Conservation (phyloP, 2,797 vertebrate genomes). For the Petrocephalus sullivani region DNA sequence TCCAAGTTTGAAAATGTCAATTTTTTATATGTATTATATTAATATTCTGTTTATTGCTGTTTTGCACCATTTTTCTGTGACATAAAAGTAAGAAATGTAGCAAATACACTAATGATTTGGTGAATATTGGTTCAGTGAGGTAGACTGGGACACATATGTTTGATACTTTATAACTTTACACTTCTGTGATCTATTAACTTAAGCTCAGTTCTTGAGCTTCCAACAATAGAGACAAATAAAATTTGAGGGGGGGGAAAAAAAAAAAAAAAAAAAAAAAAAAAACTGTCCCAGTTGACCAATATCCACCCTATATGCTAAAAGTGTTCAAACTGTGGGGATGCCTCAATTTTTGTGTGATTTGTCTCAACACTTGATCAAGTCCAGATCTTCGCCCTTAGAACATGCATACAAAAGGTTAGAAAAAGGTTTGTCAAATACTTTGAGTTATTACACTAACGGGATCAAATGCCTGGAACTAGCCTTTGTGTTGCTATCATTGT, state of each 20-base stretch:
- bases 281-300: background rate
- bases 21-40: background rate
- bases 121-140: background rate
- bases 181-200: no score
- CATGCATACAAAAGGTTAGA: background rate
- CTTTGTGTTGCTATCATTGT: background rate
- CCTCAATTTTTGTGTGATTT: background rate
- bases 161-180: no score
- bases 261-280: background rate
- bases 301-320: background rate
- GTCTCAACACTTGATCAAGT: background rate
- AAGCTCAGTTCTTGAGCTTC: no score
- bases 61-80: background rate
- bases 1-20: background rate
- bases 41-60: background rate
- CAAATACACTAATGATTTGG: background rate
- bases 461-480: background rate
- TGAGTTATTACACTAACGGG: background rate
- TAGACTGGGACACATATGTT: no score
- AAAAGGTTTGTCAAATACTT: background rate
- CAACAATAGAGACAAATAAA: background rate
- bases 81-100: background rate
- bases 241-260: no score
- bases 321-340: background rate
- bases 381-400: background rate